A percentile compares a stretch with the other conserved stretches of the same genome.
These are phyloP conservation scores for Cebus imitator DNA, from an alignment of 2,113 vertebrate species.

Conservation along the genomic window DNA sequence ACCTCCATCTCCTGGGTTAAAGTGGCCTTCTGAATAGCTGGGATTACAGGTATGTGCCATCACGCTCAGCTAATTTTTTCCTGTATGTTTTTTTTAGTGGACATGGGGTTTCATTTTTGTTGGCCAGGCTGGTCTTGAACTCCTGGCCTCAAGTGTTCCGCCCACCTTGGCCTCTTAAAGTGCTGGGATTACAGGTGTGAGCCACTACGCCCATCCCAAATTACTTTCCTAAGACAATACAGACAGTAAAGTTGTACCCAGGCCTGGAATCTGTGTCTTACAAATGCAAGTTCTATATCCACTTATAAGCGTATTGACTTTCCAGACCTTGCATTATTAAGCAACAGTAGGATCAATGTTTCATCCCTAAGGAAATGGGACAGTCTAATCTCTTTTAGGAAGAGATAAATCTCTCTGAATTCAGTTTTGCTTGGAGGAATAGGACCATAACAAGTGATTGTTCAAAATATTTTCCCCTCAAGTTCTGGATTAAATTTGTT, in stretches of 20 bases:
- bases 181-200: too few species aligned
- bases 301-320: background rate
- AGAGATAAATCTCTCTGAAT: conserved; percentile 12
- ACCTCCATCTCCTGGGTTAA: too few species aligned
- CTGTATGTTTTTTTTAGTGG: too few species aligned
- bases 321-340: background rate
- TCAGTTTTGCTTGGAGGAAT: conserved; percentile 3
- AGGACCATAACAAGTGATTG: conserved; percentile 22
- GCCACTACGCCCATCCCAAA: too few species aligned
- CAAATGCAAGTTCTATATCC: background rate
- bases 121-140: too few species aligned
- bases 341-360: background rate
- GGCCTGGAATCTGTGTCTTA: background rate
- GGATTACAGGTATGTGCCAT: too few species aligned
- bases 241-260: background rate
- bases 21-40: too few species aligned
- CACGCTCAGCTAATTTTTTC: too few species aligned
- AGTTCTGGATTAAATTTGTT: conserved; percentile 22
- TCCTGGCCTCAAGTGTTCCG: too few species aligned
- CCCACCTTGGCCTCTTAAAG: too few species aligned
- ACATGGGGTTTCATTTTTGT: too few species aligned
- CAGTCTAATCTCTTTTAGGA: background rate
- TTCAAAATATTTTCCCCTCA: background rate
- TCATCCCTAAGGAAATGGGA: background rate
- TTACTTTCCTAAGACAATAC: background rate